A percentile compares a stretch with the other conserved stretches of the same genome.
phyloP scores from a whole-genome alignment of 1,140 invertebrate genomes.

The Brachionus manjavacas region DNA sequence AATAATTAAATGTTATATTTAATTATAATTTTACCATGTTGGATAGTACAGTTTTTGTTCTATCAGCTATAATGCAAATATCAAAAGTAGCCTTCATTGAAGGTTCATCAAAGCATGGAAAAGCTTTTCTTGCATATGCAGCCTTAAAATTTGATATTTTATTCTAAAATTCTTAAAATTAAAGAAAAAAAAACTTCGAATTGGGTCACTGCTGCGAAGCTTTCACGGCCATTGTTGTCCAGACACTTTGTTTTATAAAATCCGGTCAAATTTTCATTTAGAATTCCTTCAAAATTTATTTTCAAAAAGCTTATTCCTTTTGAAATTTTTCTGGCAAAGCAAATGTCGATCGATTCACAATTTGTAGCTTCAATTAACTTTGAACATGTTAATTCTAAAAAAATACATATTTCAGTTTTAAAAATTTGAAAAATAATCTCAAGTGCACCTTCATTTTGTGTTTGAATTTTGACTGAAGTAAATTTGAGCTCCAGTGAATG shows the following conservation, averaged over 20 bases:
- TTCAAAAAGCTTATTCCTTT: neutral
- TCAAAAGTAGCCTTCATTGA: conserved; percentile 89
- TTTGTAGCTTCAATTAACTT: neutral
- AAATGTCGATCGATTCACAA: neutral
- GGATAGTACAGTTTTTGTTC: conserved; percentile 70
- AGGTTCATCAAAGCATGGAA: conserved; percentile 96
- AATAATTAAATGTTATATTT: conserved; percentile 40
- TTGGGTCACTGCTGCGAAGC: neutral
- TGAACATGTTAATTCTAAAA: neutral
- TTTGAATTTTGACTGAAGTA: neutral
- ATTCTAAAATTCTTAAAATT: neutral
- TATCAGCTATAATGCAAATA: conserved; percentile 74
- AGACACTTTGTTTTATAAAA: conserved; percentile 31
- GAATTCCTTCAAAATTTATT: neutral
- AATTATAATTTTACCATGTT: conserved; percentile 67
- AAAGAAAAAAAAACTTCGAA: neutral
- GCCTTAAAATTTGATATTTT: neutral
- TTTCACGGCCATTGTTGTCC: neutral
- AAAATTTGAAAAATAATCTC: neutral
- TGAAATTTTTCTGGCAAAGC: neutral
- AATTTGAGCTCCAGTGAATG: neutral
- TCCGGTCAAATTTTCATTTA: conserved; percentile 1
- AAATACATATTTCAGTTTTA: neutral
- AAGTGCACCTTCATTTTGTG: neutral
- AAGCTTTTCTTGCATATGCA: conserved; percentile 75